phyloP scores from a whole-genome alignment of 2,113 vertebrate species.

The Chaetodon trifascialis region DNA sequence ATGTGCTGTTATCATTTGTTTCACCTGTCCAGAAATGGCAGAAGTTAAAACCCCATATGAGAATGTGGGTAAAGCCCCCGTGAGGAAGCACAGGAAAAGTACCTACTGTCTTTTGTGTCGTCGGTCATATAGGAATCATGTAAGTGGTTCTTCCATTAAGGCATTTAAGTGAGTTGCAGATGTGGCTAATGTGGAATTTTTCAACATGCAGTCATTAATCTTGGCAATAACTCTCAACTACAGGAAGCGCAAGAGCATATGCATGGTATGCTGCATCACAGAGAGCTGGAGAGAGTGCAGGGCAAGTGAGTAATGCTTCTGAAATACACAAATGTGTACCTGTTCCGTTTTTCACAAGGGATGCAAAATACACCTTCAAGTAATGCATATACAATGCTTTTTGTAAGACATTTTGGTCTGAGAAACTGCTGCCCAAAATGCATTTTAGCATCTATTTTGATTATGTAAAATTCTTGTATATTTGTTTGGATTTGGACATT shows the following conservation, averaged over 20 bases:
- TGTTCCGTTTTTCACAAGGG: background rate
- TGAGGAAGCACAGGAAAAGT: background rate
- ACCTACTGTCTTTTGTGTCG: conserved; percentile 67
- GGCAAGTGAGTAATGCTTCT: conserved; percentile 63
- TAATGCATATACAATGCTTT: background rate
- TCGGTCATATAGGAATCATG: rapidly evolving
- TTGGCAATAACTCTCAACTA: background rate
- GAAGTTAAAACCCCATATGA: background rate
- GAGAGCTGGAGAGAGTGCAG: conserved; percentile 60
- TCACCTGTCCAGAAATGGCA: conserved; percentile 51
- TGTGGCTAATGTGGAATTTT: background rate
- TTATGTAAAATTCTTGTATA: background rate
- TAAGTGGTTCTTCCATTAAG: conserved; percentile 38
- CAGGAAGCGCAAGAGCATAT: conserved; percentile 69
- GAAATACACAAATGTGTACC: background rate
- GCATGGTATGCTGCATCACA: conserved; percentile 77
- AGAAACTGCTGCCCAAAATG: no score
- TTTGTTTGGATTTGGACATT: background rate
- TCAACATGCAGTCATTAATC: background rate
- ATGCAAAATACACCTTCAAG: background rate
- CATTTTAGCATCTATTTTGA: background rate
- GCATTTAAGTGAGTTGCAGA: background rate
- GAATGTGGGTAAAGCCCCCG: background rate
- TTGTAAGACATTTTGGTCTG: no score
- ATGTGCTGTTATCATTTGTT: background rate